phyloP scores from a whole-genome alignment of 35 echinoderm and acorn worm genomes.

The Acanthaster planci region DNA sequence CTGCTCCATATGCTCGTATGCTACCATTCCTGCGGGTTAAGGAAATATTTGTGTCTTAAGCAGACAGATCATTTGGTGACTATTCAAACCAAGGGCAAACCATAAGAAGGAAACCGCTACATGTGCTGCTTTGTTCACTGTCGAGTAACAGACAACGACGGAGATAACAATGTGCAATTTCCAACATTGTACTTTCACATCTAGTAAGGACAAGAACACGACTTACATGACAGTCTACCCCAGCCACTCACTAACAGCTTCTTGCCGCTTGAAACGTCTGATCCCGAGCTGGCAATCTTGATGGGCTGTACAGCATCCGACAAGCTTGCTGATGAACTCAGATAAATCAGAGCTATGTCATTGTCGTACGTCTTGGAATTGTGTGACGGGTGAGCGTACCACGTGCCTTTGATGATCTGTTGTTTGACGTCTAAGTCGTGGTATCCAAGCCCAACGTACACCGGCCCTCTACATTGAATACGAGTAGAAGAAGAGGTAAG shows the following conservation, averaged over 20 bases:
- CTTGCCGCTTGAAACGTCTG: background rate
- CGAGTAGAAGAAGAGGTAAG: no score
- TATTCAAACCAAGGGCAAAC: no score
- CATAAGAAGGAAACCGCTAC: no score
- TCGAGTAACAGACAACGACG: no score
- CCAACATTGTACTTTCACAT: no score
- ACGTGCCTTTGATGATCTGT: background rate
- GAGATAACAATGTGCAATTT: no score
- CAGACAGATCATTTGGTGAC: no score
- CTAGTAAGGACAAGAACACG: no score
- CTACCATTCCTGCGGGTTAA: no score
- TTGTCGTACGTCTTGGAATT: background rate
- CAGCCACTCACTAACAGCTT: constrained; percentile 2
- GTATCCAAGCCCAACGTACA: background rate
- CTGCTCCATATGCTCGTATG: no score
- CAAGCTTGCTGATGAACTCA: background rate
- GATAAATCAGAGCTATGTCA: background rate
- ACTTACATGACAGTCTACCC: background rate
- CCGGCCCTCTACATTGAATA: background rate
- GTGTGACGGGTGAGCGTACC: background rate
- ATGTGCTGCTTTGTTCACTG: no score
- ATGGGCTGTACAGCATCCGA: background rate
- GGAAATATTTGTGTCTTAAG: no score
- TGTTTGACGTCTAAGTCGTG: background rate
- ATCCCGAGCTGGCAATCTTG: background rate